Evolutionary conservation across 2,888 invertebrate species (phyloP).

Genomic region (Drosophila falleni): DNA sequence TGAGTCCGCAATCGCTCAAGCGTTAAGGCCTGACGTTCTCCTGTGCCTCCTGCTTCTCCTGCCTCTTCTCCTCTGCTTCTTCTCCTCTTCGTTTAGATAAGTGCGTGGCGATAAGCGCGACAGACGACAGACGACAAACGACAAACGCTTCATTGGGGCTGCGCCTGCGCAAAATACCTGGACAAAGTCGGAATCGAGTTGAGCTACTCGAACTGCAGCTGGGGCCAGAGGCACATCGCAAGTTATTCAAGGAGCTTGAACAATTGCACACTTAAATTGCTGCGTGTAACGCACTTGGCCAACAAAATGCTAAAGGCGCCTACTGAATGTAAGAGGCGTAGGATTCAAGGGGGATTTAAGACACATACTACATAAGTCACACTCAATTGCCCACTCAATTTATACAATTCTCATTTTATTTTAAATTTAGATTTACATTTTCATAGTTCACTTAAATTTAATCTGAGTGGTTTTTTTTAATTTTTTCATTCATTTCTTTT

Average conservation of each 20-base stretch:
- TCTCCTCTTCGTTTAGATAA: slow-evolving; percentile 63
- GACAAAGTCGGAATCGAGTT: slow-evolving; percentile 8
- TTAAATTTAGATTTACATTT: background rate
- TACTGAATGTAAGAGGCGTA: slow-evolving; percentile 58
- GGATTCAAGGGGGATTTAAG: slow-evolving; percentile 37
- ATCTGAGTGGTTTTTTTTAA: too few species aligned
- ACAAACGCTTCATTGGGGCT: slow-evolving; percentile 62
- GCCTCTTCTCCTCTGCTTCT: slow-evolving; percentile 8
- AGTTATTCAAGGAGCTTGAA: slow-evolving; percentile 59
- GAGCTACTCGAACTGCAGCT: slow-evolving; percentile 9
- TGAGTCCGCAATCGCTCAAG: slow-evolving; percentile 60
- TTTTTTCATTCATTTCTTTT: too few species aligned
- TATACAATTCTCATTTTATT: background rate
- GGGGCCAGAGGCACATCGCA: slow-evolving; percentile 30
- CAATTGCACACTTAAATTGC: slow-evolving; percentile 76
- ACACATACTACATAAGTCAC: background rate
- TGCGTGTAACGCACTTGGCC: slow-evolving; percentile 62
- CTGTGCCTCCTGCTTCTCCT: slow-evolving; percentile 10
- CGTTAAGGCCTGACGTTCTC: slow-evolving; percentile 43
- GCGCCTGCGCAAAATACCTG: slow-evolving; percentile 64
- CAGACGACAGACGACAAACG: slow-evolving; percentile 64
- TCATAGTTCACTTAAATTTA: background rate
- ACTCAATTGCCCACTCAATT: background rate
- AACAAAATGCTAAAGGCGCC: slow-evolving; percentile 54
- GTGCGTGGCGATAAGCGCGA: slow-evolving; percentile 79